These are phyloP conservation scores for Nomada ferruginata DNA, from an alignment of 2,888 invertebrate species.

Conservation along the genomic window DNA sequence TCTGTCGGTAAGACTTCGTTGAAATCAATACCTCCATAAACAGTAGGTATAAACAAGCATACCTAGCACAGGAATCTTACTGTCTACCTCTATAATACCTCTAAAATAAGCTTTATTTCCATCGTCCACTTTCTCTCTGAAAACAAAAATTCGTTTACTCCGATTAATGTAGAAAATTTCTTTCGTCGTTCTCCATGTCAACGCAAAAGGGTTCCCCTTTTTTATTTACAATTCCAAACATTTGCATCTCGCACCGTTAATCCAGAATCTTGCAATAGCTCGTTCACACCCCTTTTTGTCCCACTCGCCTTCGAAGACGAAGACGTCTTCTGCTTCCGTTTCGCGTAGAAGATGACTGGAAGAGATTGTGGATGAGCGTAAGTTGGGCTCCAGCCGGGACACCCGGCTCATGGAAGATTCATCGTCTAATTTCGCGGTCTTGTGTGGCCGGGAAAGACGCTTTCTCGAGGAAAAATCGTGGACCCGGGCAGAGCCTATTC, in stretches of 20 bases:
- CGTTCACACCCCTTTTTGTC: not conserved
- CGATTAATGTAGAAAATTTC: too few relatives aligned
- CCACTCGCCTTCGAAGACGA: too few relatives aligned
- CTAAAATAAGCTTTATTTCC: too few relatives aligned
- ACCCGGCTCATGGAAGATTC: slow-evolving; percentile 75
- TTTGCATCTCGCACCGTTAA: not conserved
- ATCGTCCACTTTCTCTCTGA: too few relatives aligned
- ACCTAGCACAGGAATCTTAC: too few relatives aligned
- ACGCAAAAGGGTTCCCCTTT: not conserved
- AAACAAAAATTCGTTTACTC: too few relatives aligned
- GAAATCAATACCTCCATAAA: not conserved
- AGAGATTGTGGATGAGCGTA: not conserved
- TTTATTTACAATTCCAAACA: not conserved
- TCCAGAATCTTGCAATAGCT: not conserved
- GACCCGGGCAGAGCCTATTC: slow-evolving; percentile 27
- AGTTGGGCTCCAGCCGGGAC: slow-evolving; percentile 26
- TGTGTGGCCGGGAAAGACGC: slow-evolving; percentile 57
- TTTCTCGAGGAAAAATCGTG: slow-evolving; percentile 37
- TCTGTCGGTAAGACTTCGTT: not conserved
- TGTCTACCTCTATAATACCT: too few relatives aligned
- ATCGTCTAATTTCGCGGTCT: slow-evolving; percentile 74
- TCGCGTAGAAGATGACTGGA: slow-evolving; percentile 46
- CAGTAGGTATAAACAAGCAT: too few relatives aligned
- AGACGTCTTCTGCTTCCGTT: slow-evolving; percentile 5
- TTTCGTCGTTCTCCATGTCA: too few relatives aligned